Base-by-base conservation (phyloP, 2,888 invertebrate genomes). In the Spodoptera exigua region DNA sequence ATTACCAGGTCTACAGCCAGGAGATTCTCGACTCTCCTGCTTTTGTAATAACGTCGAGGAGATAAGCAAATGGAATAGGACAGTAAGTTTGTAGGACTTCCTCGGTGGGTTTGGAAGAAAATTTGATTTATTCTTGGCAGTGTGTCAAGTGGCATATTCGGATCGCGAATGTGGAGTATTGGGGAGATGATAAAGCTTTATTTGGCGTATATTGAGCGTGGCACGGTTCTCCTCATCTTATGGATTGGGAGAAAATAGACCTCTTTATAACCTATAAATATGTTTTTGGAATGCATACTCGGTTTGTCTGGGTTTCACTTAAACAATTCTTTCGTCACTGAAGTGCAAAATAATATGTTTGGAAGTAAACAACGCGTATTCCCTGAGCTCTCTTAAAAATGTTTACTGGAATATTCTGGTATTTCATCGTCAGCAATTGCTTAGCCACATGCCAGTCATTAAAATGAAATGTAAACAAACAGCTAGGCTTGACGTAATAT, bases 41-140 rank as follows among this genome's bases (percentile, higher is more conserved):
- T 10, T 27, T 3, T 34, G 16, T 13, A 1, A 53, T 55, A 70
- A 47, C 47, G 49, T 51, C 13, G 53, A 54, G 32, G n/a, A 44
- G 49, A 60, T 65, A 61, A 65, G 65, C 39, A 60, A 60, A 69
- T 53, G 27, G 54, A 49, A 60, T 53, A 35, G 45, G 52, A 60
- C 49, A 56, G 57, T 60, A 57, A 65, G 60, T 70, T 65, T 61
- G 65, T 14, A 65, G 27, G 62, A 56, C 47, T 69, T 64, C 54
- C 65, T 49, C 34, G 43, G 56, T 71, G 56, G 61, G 75, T 65
- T 61, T 78, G 66, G 75, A 66, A 72, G 82, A 70, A 84, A 88
- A 91, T 89, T 86, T 88, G 90, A 91, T 92, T 90, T 91, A 91
- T 91, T 85, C 84, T 82, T 89, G 90, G 90, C 90, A 86, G 81